Conservation (phyloP, 23 tunicate genomes). For the Ascidia mentula region DNA sequence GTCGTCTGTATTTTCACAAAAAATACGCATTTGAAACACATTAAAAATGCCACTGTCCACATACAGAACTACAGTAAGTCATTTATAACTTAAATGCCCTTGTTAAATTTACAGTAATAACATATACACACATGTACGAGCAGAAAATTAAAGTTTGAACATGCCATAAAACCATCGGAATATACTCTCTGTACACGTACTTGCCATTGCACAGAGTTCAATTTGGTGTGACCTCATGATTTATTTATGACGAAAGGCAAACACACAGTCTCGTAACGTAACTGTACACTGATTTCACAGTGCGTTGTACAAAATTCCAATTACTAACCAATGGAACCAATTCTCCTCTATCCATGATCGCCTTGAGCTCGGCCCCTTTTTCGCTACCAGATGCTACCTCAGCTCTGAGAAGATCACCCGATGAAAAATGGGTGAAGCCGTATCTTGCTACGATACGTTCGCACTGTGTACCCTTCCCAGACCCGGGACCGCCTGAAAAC, state of each 20-base stretch:
- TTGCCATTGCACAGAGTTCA: neutral
- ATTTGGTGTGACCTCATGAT: neutral
- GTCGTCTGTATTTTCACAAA: constrained; percentile 59
- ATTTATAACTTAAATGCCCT: no score
- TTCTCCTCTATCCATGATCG: constrained; percentile 93
- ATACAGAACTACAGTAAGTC: no score
- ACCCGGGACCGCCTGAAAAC: constrained; percentile 94
- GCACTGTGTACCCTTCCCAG: constrained; percentile 99
- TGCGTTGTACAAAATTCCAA: no score
- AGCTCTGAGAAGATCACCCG: constrained; percentile 92
- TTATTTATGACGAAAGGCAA: no score
- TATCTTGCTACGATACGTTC: constrained; percentile 67
- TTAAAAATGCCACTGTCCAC: no score
- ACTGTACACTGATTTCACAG: no score
- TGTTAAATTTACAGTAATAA: no score
- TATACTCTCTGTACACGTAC: no score
- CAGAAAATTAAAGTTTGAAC: no score
- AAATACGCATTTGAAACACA: no score
- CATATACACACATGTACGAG: no score
- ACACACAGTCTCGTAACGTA: neutral
- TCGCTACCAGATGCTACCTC: constrained; percentile 92
- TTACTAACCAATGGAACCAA: constrained; percentile 81
- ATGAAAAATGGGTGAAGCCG: constrained; percentile 96
- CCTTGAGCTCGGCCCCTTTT: constrained; percentile 69
- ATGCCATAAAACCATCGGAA: no score